phyloP scores from a whole-genome alignment of 1,140 invertebrate species.

The Drosophila funebris region DNA sequence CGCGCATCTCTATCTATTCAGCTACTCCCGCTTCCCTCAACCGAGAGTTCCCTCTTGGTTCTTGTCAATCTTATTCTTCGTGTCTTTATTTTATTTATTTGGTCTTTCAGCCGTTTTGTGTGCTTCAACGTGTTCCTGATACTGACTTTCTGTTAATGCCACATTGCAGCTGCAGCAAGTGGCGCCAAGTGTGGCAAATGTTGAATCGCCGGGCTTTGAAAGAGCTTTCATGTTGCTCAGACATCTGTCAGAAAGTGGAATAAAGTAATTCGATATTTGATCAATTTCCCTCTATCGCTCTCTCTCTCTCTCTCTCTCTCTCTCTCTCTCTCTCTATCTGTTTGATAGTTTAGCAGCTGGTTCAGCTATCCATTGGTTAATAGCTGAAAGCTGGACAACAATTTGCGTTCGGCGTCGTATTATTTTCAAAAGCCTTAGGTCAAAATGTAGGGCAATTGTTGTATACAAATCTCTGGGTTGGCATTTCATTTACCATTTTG shows the following conservation, averaged over 20 bases:
- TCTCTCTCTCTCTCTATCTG: not conserved
- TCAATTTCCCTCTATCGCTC: not conserved
- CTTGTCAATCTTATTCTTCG: not conserved
- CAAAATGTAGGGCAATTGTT: not conserved
- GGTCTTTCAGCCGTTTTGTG: not conserved
- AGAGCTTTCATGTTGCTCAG: not conserved
- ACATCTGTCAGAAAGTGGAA: not conserved
- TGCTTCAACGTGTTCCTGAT: not conserved
- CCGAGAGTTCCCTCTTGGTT: too few relatives aligned
- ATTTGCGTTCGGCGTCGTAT: not conserved
- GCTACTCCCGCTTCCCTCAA: not conserved
- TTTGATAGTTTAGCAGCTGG: not conserved
- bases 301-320: not conserved
- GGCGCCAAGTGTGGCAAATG: not conserved
- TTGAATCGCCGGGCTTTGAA: not conserved
- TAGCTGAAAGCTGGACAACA: not conserved
- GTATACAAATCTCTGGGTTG: conserved; percentile 39
- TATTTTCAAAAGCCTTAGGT: conserved; percentile 3
- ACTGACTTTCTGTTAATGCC: not conserved
- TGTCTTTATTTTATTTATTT: not conserved
- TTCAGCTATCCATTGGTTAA: not conserved
- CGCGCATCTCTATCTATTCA: not conserved
- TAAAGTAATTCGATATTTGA: conserved; percentile 4
- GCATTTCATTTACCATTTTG: conserved; percentile 37
- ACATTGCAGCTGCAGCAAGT: conserved; percentile 7